Evolutionary conservation across 2,888 invertebrate species (phyloP), one percentile per base, ranked within the genome.

Genomic region (Heliconius hortense): DNA sequence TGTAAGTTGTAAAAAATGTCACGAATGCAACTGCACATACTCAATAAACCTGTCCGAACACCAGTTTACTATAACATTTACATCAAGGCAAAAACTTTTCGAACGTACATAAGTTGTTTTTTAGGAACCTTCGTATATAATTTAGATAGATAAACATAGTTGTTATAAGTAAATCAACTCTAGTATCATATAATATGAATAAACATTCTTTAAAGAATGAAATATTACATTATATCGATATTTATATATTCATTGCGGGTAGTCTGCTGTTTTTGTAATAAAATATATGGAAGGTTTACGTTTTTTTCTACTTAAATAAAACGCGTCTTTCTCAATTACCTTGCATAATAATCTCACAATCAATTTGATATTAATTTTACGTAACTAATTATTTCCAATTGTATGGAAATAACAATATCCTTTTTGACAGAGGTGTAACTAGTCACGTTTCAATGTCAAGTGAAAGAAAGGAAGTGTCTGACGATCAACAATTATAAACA

Each of bases 361-460:
- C 35, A 26, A 28, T 72, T 26, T 15, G 26, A 26, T 35, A 56
- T 28, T 56, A 43, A 59, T 64, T 28, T 72, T 66, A 74, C 53
- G 43, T 72, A 74, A 73, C 53, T 62, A 60, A 66, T 11, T 70
- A 43, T 62, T 73, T 76, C 53, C 74, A 48, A 76, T 69, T 72
- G 62, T 77, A 63, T 48, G 67, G 62, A 75, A 84, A 84, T 86
- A 88, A 89, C 88, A 90, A 89, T 88, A 90, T 92, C 87, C 88
- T 88, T 85, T 81, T 85, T 81, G 79, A 77, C 82, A 81, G 28
- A 31, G n/a, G 77, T 79, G 84, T 80, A 85, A 88, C 87, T 87
- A 86, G 88, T 88, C 89, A 86, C 80, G 82, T 84, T 84, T 88
- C 92, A 93, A 92, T 93, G 93, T 93, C 92, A 93, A 91, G 89